These are phyloP conservation scores for Trichechus manatus DNA, from an alignment of 2,113 vertebrate genomes.

Conservation along the genomic window DNA sequence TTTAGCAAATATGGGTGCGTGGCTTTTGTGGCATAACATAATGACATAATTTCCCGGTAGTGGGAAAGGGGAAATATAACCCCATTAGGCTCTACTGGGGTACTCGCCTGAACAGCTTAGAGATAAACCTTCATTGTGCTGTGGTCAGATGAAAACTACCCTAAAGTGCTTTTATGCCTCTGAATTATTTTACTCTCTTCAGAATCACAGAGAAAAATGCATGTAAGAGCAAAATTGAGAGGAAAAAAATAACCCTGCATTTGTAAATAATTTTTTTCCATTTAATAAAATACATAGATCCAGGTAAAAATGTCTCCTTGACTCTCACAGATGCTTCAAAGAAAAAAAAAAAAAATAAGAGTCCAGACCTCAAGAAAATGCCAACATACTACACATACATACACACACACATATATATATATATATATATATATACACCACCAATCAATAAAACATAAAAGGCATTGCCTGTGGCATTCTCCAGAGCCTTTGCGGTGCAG, in stretches of 20 bases:
- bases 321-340: slow-evolving; percentile 12
- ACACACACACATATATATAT: slow-evolving; percentile 2
- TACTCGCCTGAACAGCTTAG: neutral
- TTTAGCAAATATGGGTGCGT: slow-evolving; percentile 63
- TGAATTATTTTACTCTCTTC: slow-evolving; percentile 53
- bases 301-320: slow-evolving; percentile 34
- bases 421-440: neutral
- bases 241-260: slow-evolving; percentile 16
- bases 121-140: slow-evolving; percentile 51
- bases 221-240: slow-evolving; percentile 46
- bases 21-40: slow-evolving; percentile 33
- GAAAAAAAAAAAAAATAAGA: neutral
- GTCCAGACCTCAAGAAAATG: slow-evolving; percentile 24
- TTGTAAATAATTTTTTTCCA: slow-evolving; percentile 54
- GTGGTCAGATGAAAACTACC: slow-evolving; percentile 44
- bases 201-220: slow-evolving; percentile 65
- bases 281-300: slow-evolving; percentile 36
- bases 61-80: slow-evolving; percentile 52
- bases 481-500: no score
- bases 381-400: neutral
- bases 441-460: slow-evolving; percentile 5
- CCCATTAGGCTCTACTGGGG: slow-evolving; percentile 18
- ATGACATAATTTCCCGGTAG: slow-evolving; percentile 44
- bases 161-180: slow-evolving; percentile 14
- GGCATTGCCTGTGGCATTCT: neutral